These are phyloP conservation scores for Aurelia sp. DNA, from an alignment of 30 jellyfish, hydroid and myxozoan genomes.

Conservation along the genomic window DNA sequence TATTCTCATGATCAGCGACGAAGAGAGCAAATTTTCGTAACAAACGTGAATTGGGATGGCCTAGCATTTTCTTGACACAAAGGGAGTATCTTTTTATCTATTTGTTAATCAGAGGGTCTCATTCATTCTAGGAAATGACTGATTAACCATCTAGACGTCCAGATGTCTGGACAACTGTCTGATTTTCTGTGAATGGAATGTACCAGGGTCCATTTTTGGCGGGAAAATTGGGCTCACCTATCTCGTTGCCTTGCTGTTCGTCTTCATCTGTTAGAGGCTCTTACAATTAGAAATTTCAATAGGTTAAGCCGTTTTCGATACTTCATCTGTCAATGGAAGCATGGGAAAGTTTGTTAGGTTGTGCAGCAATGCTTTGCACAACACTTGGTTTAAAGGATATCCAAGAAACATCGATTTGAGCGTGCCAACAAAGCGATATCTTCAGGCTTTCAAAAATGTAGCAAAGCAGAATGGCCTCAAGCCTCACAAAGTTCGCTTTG, in stretches of 20 bases:
- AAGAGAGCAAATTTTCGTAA: too few relatives aligned
- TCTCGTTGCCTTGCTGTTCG: not conserved
- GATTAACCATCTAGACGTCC: too few relatives aligned
- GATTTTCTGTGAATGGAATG: too few relatives aligned
- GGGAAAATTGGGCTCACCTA: not conserved
- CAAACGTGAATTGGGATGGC: too few relatives aligned
- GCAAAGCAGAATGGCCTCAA: slow-evolving; percentile 32
- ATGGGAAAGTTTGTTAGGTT: slow-evolving; percentile 18
- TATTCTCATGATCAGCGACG: too few relatives aligned
- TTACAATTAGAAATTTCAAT: not conserved
- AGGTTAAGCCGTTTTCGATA: too few relatives aligned
- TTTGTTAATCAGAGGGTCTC: too few relatives aligned
- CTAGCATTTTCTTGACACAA: too few relatives aligned
- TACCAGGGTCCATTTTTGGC: too few relatives aligned
- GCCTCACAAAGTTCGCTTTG: slow-evolving; percentile 2
- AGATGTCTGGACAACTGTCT: too few relatives aligned
- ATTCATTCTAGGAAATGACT: too few relatives aligned
- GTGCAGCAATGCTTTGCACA: slow-evolving; percentile 28
- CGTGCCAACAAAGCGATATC: slow-evolving; percentile 5
- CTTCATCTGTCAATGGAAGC: not conserved
- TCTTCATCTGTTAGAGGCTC: not conserved
- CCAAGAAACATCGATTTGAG: not conserved
- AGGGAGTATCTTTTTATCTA: too few relatives aligned
- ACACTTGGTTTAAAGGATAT: slow-evolving; percentile 15
- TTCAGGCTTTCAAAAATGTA: slow-evolving; percentile 22